Base-by-base conservation (phyloP, 2,797 vertebrate genomes). In the Gadopsis bispinosus region DNA sequence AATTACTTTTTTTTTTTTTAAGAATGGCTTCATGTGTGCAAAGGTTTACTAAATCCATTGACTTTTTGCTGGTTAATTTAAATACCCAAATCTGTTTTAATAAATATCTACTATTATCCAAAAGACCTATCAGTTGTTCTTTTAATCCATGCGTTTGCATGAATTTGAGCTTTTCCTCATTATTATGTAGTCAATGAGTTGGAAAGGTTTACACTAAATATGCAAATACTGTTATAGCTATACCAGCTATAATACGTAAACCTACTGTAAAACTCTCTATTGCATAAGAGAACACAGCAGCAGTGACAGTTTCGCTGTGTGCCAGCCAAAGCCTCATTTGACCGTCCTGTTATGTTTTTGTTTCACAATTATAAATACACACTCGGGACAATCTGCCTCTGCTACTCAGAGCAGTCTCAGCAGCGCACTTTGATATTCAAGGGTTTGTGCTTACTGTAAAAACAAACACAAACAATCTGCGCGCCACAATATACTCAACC, bases 301-400 rank as follows among this genome's bases (percentile, higher is more conserved):
- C 59, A 61, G 72, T 67, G 83, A 81, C 79, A 69, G 62, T 60
- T 72, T 67, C 53, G 45, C 50, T 85, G 37, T 75, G 56, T 75
- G 73, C 73, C 79, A 88, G 81, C 50, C 69, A 53, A 56, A 53
- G 58, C 69, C 59, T 77, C 73, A 72, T 79, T 78, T 81, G 65
- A 88, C 66, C 53, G 13, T 69, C 81, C 81, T 72, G 77, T 85
- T 85, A 87, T 79, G 58, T 91, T 87, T 85, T 71, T 80, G 79
- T 81, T 82, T 86, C 89, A 85, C 65, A 77, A 68, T 88, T 83
- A 83, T 78, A 89, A 83, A 89, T 85, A 84, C 70, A 86, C 76
- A 82, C 79, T 84, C 64, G 65, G 61, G 71, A 79, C 69, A 88
- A 88, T 87, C 77, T 88, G 80, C 88, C 81, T 69, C 68, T 83